Evolutionary conservation across 2,113 vertebrate species (phyloP).

Genomic region (Proteles cristata): DNA sequence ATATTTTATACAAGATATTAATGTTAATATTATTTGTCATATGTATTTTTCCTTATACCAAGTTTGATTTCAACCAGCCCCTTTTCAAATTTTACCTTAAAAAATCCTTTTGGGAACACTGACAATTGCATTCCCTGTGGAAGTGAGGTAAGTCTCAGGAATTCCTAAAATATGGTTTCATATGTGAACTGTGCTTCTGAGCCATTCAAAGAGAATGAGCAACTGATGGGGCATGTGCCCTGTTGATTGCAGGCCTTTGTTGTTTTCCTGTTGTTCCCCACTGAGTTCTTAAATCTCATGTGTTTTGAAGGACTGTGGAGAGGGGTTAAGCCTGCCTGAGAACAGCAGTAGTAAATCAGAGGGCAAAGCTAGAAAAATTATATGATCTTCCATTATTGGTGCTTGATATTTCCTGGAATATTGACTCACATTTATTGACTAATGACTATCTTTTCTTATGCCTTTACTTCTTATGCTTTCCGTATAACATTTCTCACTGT

Average conservation of each 20-base stretch:
- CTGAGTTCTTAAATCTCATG: neutral
- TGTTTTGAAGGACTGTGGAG: neutral
- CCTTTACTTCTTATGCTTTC: neutral
- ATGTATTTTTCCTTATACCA: neutral
- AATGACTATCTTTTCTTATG: neutral
- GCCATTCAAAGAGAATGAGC: neutral
- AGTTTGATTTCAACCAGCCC: neutral
- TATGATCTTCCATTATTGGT: neutral
- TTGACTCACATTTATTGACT: neutral
- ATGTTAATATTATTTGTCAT: neutral
- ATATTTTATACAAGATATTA: neutral
- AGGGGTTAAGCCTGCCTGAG: neutral
- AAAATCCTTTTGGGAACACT: neutral
- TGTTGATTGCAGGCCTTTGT: neutral
- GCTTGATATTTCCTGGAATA: neutral
- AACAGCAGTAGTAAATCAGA: neutral
- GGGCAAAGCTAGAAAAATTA: neutral
- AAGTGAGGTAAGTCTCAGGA: neutral
- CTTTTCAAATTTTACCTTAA: neutral
- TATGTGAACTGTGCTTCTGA: neutral
- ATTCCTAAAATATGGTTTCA: neutral
- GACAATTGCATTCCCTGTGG: neutral
- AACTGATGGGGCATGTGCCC: neutral
- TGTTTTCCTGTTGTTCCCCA: neutral
- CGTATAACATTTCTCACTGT: neutral